These are phyloP conservation scores for Drosophila seclusa DNA, from an alignment of 2,888 invertebrate species.

Conservation along the genomic window DNA sequence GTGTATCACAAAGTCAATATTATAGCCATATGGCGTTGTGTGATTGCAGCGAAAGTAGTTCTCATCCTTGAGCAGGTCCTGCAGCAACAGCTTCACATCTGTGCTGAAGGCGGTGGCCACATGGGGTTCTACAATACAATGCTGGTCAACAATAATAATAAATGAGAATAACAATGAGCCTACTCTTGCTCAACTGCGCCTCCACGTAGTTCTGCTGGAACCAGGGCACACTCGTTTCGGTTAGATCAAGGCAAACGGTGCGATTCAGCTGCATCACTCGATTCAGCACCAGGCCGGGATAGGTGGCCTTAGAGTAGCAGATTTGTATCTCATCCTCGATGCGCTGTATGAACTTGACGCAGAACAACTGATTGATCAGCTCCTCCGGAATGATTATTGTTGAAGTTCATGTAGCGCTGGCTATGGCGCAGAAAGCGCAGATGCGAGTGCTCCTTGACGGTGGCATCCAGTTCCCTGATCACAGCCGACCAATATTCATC, in stretches of 20 bases:
- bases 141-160: neutral
- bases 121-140: constrained; percentile 55
- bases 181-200: constrained; percentile 85
- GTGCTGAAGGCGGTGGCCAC: constrained; percentile 60
- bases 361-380: constrained; percentile 87
- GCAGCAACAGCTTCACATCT: constrained; percentile 75
- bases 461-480: constrained; percentile 78
- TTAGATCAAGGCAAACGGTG: constrained; percentile 88
- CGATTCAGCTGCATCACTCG: constrained; percentile 88
- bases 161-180: constrained; percentile 13
- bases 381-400: constrained; percentile 86
- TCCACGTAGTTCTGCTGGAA: constrained; percentile 88
- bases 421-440: constrained; percentile 84
- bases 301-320: constrained; percentile 87
- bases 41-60: constrained; percentile 82
- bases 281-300: constrained; percentile 86
- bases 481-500: constrained; percentile 85
- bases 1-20: constrained; percentile 84
- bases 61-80: constrained; percentile 74
- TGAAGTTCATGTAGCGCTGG: constrained; percentile 86
- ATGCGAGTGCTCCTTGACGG: constrained; percentile 59
- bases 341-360: constrained; percentile 87
- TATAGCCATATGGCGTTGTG: constrained; percentile 84
- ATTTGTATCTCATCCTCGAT: constrained; percentile 87
- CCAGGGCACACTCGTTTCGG: constrained; percentile 88